A percentile compares a stretch with the other conserved stretches of the same genome.
phyloP scores from a whole-genome alignment of 1,140 invertebrate species.

The Proales similis region DNA sequence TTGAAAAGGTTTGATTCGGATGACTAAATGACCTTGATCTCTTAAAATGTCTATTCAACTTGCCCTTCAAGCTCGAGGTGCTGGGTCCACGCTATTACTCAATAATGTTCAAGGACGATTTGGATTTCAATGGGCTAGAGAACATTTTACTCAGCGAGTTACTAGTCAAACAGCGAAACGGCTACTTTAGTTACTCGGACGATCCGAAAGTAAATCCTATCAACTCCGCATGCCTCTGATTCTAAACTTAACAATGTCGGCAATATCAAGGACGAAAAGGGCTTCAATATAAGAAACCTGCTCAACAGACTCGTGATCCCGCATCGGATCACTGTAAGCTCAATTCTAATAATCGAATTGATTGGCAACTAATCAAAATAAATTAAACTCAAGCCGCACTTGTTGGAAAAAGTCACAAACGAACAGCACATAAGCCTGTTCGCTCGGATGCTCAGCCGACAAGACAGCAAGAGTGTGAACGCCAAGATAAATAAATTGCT shows the following conservation, averaged over 20 bases:
- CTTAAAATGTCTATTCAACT: slow-evolving; percentile 21
- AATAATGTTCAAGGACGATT: slow-evolving; percentile 67
- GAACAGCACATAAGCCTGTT: slow-evolving; percentile 35
- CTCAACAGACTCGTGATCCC: slow-evolving; percentile 35
- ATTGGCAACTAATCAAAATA: background rate
- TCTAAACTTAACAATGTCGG: too few species aligned
- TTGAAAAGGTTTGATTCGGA: slow-evolving; percentile 62
- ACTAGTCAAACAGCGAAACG: slow-evolving; percentile 77
- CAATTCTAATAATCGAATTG: background rate
- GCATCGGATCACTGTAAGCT: slow-evolving; percentile 26
- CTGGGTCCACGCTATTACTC: slow-evolving; percentile 79
- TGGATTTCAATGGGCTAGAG: slow-evolving; percentile 73
- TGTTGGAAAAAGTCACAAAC: slow-evolving; percentile 28
- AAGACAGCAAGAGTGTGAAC: background rate
- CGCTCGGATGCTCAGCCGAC: slow-evolving; percentile 18
- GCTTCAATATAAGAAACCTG: slow-evolving; percentile 36
- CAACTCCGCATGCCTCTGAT: too few species aligned
- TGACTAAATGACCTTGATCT: too few species aligned
- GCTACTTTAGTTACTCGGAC: slow-evolving; percentile 75
- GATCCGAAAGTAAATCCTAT: slow-evolving; percentile 63
- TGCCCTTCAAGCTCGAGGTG: slow-evolving; percentile 58
- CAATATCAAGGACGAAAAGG: too few species aligned
- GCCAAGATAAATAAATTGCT: slow-evolving; percentile 23
- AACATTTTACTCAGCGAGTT: slow-evolving; percentile 59
- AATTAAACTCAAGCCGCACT: slow-evolving; percentile 16